Percentiles rank a stretch among this genome's conserved stretches.
These are phyloP conservation scores for Paramuricea clavata DNA, from an alignment of 92 coral and sea anemone species.

Conservation along the genomic window DNA sequence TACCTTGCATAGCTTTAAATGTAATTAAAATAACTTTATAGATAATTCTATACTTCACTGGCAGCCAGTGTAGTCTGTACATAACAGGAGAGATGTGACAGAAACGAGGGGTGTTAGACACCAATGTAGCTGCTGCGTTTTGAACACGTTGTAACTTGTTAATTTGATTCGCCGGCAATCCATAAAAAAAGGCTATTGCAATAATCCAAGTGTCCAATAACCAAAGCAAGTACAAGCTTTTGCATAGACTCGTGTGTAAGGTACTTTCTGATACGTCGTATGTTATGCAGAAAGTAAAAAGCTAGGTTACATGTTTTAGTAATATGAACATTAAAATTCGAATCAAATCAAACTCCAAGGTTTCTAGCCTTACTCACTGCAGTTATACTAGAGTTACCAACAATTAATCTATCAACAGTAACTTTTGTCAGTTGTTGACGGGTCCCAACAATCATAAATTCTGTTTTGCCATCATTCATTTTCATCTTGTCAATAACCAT, in stretches of 20 bases:
- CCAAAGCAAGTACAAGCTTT: no score
- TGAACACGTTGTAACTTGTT: not conserved
- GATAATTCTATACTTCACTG: no score
- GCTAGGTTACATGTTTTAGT: conserved; percentile 49
- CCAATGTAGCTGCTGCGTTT: not conserved
- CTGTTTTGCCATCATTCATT: conserved; percentile 23
- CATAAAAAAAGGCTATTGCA: no score
- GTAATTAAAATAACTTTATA: no score
- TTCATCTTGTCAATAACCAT: not conserved
- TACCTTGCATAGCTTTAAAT: no score
- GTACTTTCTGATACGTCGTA: no score
- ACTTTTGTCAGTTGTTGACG: conserved; percentile 35
- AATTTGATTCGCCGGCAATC: no score
- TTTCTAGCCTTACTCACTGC: no score
- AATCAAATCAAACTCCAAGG: conserved; percentile 39
- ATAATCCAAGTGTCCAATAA: no score
- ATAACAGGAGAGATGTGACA: not conserved
- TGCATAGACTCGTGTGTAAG: no score
- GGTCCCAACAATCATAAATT: conserved; percentile 4
- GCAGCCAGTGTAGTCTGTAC: not conserved
- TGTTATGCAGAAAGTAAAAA: conserved; percentile 30
- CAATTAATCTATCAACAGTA: no score
- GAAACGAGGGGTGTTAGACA: not conserved
- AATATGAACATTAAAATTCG: conserved; percentile 3
- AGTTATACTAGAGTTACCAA: no score